These are phyloP conservation scores for Zosterops pallidus DNA, from an alignment of 2,113 vertebrate species.

Conservation along the genomic window DNA sequence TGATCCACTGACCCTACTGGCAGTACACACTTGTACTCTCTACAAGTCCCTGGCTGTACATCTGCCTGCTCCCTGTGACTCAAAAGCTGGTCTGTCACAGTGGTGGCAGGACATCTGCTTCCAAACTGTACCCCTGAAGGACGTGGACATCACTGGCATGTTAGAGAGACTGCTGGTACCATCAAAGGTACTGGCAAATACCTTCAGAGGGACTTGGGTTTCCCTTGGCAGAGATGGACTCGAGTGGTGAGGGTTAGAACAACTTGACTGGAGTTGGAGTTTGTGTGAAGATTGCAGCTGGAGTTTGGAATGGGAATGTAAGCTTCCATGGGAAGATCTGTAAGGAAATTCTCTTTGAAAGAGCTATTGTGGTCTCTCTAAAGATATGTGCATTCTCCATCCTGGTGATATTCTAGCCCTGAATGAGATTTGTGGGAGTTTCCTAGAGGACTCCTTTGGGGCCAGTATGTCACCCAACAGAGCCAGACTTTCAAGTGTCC, in stretches of 20 bases:
- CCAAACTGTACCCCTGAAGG: slow-evolving; percentile 12
- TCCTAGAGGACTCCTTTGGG: slow-evolving; percentile 25
- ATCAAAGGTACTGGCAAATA: not conserved
- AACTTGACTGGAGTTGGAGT: not conserved
- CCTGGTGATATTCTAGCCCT: slow-evolving; percentile 38
- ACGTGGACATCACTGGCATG: not conserved
- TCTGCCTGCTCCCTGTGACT: not conserved
- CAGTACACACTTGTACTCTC: not conserved
- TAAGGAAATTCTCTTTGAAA: slow-evolving; percentile 22
- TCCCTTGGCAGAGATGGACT: not conserved
- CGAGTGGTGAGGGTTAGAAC: not conserved
- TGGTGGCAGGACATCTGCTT: slow-evolving; percentile 3
- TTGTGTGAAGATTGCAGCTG: slow-evolving; percentile 3
- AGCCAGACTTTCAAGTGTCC: not conserved
- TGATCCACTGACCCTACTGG: not conserved
- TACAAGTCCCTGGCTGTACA: not conserved
- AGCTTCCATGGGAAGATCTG: slow-evolving; percentile 10
- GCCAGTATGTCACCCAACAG: slow-evolving; percentile 34
- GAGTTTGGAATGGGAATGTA: not conserved
- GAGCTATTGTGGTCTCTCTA: slow-evolving; percentile 18
- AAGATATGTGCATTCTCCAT: not conserved
- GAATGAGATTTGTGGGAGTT: slow-evolving; percentile 17
- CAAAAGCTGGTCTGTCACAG: not conserved
- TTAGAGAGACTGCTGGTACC: not conserved
- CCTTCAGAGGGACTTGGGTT: not conserved